Evolutionary conservation across 2,888 invertebrate species (phyloP), one percentile per base, ranked within the genome.

Genomic region (Eupithecia subumbrata): DNA sequence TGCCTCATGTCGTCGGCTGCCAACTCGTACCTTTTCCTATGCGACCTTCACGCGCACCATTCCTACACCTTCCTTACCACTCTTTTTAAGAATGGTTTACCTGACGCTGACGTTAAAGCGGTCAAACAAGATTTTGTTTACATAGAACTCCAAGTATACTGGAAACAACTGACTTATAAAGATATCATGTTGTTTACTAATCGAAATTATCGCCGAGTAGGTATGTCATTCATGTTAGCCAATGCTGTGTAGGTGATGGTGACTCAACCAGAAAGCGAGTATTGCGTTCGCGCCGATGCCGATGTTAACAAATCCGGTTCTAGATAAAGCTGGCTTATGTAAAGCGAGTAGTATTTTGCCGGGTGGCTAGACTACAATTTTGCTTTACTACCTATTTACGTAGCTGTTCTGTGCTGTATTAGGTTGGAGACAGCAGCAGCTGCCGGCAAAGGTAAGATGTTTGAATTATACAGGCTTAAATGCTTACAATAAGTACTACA

Each of bases 271-370:
- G 87, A 87, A 87, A 86, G 84, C 85, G 84, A 75, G 60, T 60
- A 60, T 80, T 85, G 85, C 84, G 87, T 85, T 84, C 82, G 85
- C 81, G 83, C 79, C 83, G 86, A 83, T 87, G 83, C 83, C 56
- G 86, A 83, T 87, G 83, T 84, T 87, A 87, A 88, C 84, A 86
- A 92, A 91, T 91, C 93, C 92, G 92, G 92, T 92, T 92, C 83
- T 79, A 84, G 82, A 83, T 83, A 83, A 81, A 75, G 80, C 81
- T 83, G 80, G 76, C 79, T 84, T 83, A 84, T 84, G 84, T 84
- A 80, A 84, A 85, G 75, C 82, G 66, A 75, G 73, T 75, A 60
- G 70, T 73, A 70, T 63, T 71, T 40, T 56, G 63, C 43, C 18
- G 40, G 40, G 48, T 70, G 71, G 67, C 71, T 30, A 30, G 64